Evolutionary conservation across 92 coral and sea anemone species (phyloP), one percentile per base, ranked within the genome.

Genomic region (Montipora capitata): DNA sequence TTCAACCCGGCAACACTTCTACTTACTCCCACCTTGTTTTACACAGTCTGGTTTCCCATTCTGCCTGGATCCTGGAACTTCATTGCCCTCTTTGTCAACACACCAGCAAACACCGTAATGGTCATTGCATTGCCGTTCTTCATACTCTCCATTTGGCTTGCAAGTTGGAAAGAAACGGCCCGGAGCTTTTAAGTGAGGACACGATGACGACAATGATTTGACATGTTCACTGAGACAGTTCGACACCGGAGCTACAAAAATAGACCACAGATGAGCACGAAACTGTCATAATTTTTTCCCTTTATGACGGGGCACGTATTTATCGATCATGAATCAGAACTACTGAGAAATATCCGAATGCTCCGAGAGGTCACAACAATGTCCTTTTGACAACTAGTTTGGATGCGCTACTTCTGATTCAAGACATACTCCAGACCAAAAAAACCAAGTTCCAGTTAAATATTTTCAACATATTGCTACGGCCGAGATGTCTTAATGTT

Each of bases 101-200:
- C 96, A 93, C 96, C 96, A 93, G 83, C 96, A 93, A 59, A 68
- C 85, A 43, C 92, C 90, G 45, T 58, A 11, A 10, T 89, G 48
- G 17, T 83, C 63, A 70, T 61, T 77, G 77, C 96, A 93, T 38
- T 93, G 96, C 5, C 68, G 15, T 14, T 83, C 84, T 52, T 81
- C 93, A 59, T 82, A 93, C 10, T 89, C 83, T 18, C 96, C 96
- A 70, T 91, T 86, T 4, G 72, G 77, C 72, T 94, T 89, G 65
- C 96, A 94, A 78, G 81, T 70, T 54, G 96, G 94, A 16, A 72
- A 72, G 40, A 64, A 83, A 38, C 89, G 54, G 41, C 78, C 88
- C 4, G 52, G 35, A 5, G 86, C 83, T 76, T 17, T 57, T 17
- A 17, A 6, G 89, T 75, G 82, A 7, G 89, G 76, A 15, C 89